Conservation (phyloP, 2,888 invertebrate genomes). For the Mythimna impura region DNA sequence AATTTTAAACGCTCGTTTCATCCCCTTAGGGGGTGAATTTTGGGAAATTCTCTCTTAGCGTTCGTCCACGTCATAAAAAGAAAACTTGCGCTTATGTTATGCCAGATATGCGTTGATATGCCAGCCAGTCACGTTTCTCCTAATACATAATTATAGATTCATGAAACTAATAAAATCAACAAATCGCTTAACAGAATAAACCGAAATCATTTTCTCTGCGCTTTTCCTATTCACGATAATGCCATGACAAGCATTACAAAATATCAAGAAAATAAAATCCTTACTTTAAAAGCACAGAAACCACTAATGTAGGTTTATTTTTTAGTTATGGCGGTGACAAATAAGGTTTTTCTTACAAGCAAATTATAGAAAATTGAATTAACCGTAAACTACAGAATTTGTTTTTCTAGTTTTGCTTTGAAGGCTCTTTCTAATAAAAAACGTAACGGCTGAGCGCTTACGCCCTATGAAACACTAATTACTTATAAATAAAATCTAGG, state of each 20-base stretch:
- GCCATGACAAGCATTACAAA: slow-evolving; percentile 7
- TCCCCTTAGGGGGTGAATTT: too few species aligned
- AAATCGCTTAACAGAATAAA: neutral
- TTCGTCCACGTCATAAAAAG: too few species aligned
- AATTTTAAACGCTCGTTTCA: too few species aligned
- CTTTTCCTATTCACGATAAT: slow-evolving; percentile 20
- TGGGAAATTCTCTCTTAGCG: too few species aligned
- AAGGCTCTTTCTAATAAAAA: neutral
- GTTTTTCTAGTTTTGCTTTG: neutral
- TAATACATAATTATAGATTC: too few species aligned
- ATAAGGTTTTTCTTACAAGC: slow-evolving; percentile 12
- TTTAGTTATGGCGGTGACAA: slow-evolving; percentile 4
- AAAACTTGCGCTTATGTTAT: too few species aligned
- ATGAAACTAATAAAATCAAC: neutral
- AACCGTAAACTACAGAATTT: neutral
- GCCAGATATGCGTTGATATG: too few species aligned
- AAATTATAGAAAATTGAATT: slow-evolving; percentile 25
- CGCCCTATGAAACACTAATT: neutral
- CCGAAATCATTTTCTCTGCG: slow-evolving; percentile 11
- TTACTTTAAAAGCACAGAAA: neutral
- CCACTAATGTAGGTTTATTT: slow-evolving; percentile 17
- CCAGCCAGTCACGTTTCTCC: too few species aligned
- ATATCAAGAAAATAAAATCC: slow-evolving; percentile 15
- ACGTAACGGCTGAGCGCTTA: neutral
- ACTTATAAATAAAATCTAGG: neutral